Evolutionary conservation across 2,888 invertebrate species (phyloP), one percentile per base, ranked within the genome.

Genomic region (Meiosimyza decipiens): DNA sequence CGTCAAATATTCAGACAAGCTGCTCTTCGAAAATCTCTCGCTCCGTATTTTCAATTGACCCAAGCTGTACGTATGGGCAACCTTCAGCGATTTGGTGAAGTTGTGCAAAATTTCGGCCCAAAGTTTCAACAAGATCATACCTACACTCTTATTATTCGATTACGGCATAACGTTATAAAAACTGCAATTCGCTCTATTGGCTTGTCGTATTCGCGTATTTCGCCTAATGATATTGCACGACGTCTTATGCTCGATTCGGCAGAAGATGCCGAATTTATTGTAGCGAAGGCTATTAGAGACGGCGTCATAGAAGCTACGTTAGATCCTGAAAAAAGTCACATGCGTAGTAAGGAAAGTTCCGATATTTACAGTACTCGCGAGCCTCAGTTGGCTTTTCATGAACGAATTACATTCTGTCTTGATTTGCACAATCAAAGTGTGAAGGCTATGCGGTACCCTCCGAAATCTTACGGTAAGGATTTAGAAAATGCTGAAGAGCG

Each of bases 391-490:
- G 97, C 98, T 73, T 98, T 98, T 88, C 97, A 98, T 88, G 95
- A 98, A 86, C 92, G 99, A 80, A 98, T 99, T 82, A 94, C 95
- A 2, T 99, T 99, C 87, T 99, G 99, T 83, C 89, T 99, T 77
- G 97, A 99, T 87, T 91, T 99, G 78, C 98, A 99, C 85, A 99
- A 99, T 87, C 98, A 98, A 88, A 98, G 98, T 88, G 98, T 99
- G 74, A 99, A 98, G 87, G 99, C 99, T 0, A 98, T 99, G 97
- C 92, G 99, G 78, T 99, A 98, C 89, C 99, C 99, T 22, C 98
- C 98, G 0, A 99, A 99, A 85, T 97, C 98, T 0, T 99, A 99
- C 88, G 98, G 98, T 22, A 97, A 98, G 84, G 98, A 99, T 86
- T 89, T 99, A 74, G 99, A 99, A 87, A 97, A 97, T 80, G 98